Evolutionary conservation across 2,888 invertebrate genomes (phyloP), one percentile per base, ranked within the genome.

Genomic region (Trachelus stipa): DNA sequence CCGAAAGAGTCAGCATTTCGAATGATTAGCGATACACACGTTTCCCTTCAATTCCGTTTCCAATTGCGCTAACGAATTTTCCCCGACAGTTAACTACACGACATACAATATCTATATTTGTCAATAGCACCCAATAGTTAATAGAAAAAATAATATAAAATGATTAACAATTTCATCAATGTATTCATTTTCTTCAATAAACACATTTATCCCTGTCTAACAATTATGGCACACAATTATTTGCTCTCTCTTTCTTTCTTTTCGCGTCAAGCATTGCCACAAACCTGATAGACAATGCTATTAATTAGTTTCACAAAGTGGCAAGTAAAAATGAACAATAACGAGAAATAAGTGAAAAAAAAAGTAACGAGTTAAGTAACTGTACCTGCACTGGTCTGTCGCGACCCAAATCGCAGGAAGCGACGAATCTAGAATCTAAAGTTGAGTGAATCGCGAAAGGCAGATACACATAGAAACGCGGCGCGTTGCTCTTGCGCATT

Each of bases 401-500:
- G 12, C 34, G 71, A 71, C 71, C 71, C 71, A 34, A 71, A 31
- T 71, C 71, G 33, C 71, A 31, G 33, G 71, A 71, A 71, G 31
- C 71, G 71, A 23, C 71, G 78, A 82, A 83, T 83, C 81, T 83
- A 81, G 79, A 79, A 79, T 78, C 82, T 56, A 56, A 56, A 56
- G 56, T 9, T 23, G 56, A 56, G 82, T 76, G 81, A 76, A 80
- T 79, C 79, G 81, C 79, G 79, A 81, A 78, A 79, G 80, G 82
- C 71, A 75, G 77, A 37, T 40, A 56, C 83, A 83, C 85, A 84
- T 85, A 87, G 88, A 87, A 88, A 88, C 87, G 87, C 83, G 87
- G 86, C 85, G 84, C 85, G 86, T 23, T 56, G 56, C 56, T 56
- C 85, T 85, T 85, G 86, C 87, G 88, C 90, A 90, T 90, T 90